Conservation (phyloP, 2,113 vertebrate species). For the Salminus brasiliensis region DNA sequence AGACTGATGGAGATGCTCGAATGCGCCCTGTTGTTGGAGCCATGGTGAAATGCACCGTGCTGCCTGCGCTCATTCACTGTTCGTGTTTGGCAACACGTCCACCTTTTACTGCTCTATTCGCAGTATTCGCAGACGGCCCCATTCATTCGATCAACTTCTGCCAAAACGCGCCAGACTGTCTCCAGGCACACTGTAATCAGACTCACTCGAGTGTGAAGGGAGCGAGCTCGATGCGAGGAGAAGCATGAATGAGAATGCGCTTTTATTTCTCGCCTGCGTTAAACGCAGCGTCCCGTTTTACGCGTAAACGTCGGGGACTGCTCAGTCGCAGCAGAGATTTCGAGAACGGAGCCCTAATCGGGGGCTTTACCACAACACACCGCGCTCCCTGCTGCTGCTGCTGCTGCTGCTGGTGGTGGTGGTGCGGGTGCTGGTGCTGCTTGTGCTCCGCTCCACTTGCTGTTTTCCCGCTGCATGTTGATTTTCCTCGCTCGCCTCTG, state of each 20-base stretch:
- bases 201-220: constrained; percentile 45
- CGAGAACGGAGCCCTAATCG: constrained; percentile 27
- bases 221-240: neutral
- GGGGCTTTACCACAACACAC: constrained; percentile 46
- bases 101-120: constrained; percentile 46
- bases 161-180: constrained; percentile 46
- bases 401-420: too few species aligned
- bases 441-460: constrained; percentile 35
- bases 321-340: constrained; percentile 19
- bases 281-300: neutral
- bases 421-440: too few species aligned
- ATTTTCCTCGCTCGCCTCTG: constrained; percentile 19
- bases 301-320: neutral
- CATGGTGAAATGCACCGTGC: neutral
- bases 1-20: neutral
- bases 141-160: constrained; percentile 57
- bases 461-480: constrained; percentile 52
- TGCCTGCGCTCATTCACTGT: neutral
- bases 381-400: constrained; percentile 23
- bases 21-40: constrained; percentile 20
- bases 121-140: constrained; percentile 43
- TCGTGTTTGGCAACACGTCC: constrained; percentile 1
- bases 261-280: neutral
- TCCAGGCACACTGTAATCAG: constrained; percentile 47
- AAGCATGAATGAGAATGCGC: neutral